Conservation (phyloP, 2,113 vertebrate species). For the Pedetes capensis region DNA sequence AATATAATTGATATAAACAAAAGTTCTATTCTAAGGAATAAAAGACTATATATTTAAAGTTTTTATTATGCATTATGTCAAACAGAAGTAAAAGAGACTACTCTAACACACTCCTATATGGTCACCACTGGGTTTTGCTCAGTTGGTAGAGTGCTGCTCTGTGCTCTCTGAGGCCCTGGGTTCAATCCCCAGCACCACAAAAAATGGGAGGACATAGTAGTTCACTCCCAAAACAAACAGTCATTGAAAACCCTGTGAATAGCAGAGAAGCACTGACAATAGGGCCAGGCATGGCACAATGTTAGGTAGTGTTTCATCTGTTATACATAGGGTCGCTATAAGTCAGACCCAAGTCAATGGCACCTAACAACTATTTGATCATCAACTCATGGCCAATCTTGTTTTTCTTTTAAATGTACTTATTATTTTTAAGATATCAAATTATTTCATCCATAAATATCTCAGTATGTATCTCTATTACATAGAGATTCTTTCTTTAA, state of each 20-base stretch:
- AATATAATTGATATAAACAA: slow-evolving; percentile 18
- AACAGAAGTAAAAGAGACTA: not conserved
- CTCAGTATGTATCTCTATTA: not conserved
- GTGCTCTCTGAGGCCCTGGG: too few relatives aligned
- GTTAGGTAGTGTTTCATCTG: too few relatives aligned
- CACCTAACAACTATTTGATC: too few relatives aligned
- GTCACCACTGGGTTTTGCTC: not conserved
- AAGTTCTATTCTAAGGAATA: slow-evolving; percentile 9
- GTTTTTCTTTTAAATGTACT: slow-evolving; percentile 15
- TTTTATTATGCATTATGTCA: slow-evolving; percentile 1
- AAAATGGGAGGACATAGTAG: too few relatives aligned
- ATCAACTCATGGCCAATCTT: not conserved
- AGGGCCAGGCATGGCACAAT: too few relatives aligned
- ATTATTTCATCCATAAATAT: slow-evolving; percentile 36
- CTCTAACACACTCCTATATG: not conserved
- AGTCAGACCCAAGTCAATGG: too few relatives aligned
- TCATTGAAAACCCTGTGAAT: too few relatives aligned
- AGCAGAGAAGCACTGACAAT: too few relatives aligned
- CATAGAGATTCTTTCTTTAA: slow-evolving; percentile 10
- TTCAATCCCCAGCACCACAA: too few relatives aligned
- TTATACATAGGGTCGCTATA: too few relatives aligned
- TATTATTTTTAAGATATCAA: not conserved
- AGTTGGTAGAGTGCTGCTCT: too few relatives aligned
- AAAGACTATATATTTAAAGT: not conserved
- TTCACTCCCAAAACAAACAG: too few relatives aligned